These are phyloP conservation scores for Scaeva pyrastri DNA, from an alignment of 2,888 invertebrate genomes.

Conservation along the genomic window DNA sequence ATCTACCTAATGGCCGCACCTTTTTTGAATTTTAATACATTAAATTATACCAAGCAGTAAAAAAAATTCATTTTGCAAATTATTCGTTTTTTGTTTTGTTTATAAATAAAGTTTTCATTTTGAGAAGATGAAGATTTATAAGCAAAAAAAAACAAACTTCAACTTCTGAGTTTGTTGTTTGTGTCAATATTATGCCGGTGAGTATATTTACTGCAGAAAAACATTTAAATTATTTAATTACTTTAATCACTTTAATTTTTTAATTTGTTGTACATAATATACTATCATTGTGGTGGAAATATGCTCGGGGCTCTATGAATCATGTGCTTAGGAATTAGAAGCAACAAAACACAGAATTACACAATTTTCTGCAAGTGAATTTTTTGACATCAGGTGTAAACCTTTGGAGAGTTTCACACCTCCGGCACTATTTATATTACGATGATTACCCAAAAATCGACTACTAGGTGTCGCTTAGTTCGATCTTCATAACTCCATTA, in stretches of 20 bases:
- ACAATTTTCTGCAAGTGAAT: too few relatives aligned
- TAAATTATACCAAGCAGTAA: neutral
- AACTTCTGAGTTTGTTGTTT: neutral
- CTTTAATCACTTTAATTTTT: neutral
- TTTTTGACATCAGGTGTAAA: too few relatives aligned
- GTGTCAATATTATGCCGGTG: neutral
- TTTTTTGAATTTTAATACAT: constrained; percentile 21
- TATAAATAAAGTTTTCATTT: neutral
- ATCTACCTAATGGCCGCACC: constrained; percentile 49
- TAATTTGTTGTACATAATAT: too few relatives aligned
- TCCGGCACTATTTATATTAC: too few relatives aligned
- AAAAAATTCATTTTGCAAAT: neutral
- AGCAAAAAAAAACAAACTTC: neutral
- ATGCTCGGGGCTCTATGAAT: neutral
- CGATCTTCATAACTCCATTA: too few relatives aligned
- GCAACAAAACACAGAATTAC: neutral
- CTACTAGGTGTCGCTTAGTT: too few relatives aligned
- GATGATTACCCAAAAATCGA: too few relatives aligned
- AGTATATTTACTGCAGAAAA: neutral
- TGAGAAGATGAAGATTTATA: constrained; percentile 11
- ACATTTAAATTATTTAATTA: neutral
- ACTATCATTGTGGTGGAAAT: neutral
- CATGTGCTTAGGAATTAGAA: neutral
- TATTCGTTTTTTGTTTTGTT: neutral
- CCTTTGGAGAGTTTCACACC: too few relatives aligned